These are phyloP conservation scores for Eubasilissa regina DNA, from an alignment of 1,140 invertebrate genomes.

Conservation along the genomic window DNA sequence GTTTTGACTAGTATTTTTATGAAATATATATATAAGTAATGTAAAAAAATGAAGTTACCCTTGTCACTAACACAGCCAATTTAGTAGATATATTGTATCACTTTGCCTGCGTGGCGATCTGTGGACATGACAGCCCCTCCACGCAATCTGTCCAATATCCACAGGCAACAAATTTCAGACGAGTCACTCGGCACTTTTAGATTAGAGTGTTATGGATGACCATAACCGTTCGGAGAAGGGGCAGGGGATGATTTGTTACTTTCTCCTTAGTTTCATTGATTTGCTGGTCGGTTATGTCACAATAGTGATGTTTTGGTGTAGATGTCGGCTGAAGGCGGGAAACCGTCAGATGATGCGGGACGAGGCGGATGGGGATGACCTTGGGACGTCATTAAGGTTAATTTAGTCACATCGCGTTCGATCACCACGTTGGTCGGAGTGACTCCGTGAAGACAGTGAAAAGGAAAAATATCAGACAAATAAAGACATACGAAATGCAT, in stretches of 20 bases:
- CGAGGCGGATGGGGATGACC: slow-evolving; percentile 6
- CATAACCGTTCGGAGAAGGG: too few species aligned
- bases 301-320: not conserved
- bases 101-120: not conserved
- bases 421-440: too few species aligned
- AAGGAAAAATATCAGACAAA: too few species aligned
- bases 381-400: not conserved
- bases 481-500: too few species aligned
- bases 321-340: not conserved
- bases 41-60: not conserved
- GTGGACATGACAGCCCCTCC: slow-evolving; percentile 3
- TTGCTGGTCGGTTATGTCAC: not conserved
- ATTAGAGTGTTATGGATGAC: not conserved
- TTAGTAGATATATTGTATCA: slow-evolving; percentile 23
- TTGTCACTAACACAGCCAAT: slow-evolving; percentile 20
- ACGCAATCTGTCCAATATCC: not conserved
- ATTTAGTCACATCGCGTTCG: not conserved
- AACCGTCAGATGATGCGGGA: not conserved
- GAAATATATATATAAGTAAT: slow-evolving; percentile 5
- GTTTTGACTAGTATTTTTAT: slow-evolving; percentile 3
- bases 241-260: slow-evolving; percentile 5
- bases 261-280: not conserved
- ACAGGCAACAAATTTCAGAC: not conserved
- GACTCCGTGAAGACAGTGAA: too few species aligned
- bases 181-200: not conserved